Base-by-base conservation (phyloP, 2,888 invertebrate genomes). In the Chymomyza amoena region DNA sequence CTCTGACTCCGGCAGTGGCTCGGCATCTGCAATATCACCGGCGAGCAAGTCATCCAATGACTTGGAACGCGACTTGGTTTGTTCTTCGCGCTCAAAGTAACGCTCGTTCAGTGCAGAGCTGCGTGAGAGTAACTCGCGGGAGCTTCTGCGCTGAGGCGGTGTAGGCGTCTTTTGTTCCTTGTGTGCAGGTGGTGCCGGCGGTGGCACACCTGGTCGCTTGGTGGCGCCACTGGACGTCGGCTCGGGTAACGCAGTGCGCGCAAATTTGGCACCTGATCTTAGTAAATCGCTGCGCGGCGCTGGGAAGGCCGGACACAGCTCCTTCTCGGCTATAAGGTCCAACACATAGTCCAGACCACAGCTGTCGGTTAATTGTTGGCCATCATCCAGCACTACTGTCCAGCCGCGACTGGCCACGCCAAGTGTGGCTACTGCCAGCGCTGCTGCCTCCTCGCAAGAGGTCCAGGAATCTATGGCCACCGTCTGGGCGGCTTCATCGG, bases 401-500 rank as follows among this genome's bases (percentile, higher is more conserved):
- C 95, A 95, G 60, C 95, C 95, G 16, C 93, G 92, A 52, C 94
- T 94, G 3, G 94, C 93, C 4, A 95, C 92, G 6, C 93, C 93
- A 1, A 93, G 79, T 1, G 93, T 91, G 0, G 93, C 91, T 13
- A 96, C 93, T 4, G 96, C 96, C 9, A 94, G 90, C 62, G 94
- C 93, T 16, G 96, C 95, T 0, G 95, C 95, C 86, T 97, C 96
- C 92, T 98, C 98, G 83, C 97, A 98, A 15, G 97, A 96, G 7
- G 96, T 97, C 98, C 98, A 99, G 0, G 98, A 97, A 85, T 98
- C 97, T 50, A 98, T 96, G 71, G 96, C 95, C 50, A 97, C 96
- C 60, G 94, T 94, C 66, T 93, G 93, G 20, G 92, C 93, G 73
- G 93, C 92, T 89, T 95, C 96, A 67, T 94, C 93, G 45, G 93